A percentile compares a stretch with the other conserved stretches of the same genome.
Conservation (phyloP, 2,797 vertebrate genomes). For the Pangasius krempfi region DNA sequence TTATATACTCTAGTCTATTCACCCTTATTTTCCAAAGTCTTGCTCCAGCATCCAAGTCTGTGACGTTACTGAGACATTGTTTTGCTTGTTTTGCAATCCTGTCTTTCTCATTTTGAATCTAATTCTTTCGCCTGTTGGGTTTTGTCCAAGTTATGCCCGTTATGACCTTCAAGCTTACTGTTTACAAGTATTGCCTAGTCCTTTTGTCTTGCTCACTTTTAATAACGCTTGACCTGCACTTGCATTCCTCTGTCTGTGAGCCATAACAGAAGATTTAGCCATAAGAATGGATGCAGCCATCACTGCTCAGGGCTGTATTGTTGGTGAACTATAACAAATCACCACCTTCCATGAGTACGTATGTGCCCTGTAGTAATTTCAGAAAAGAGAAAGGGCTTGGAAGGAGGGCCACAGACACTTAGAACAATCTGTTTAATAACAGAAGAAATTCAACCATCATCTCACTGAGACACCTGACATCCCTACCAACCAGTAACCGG, state of each 20-base stretch:
- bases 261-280: neutral
- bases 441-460: no score
- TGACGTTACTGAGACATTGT: neutral
- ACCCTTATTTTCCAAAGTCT: neutral
- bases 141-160: conserved; percentile 10
- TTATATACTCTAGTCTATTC: neutral
- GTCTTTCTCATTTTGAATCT: conserved; percentile 15
- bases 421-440: neutral
- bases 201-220: neutral
- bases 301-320: neutral
- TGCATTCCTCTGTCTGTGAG: neutral
- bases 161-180: neutral
- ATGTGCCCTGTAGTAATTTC: no score
- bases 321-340: neutral
- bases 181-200: neutral
- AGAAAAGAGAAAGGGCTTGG: neutral
- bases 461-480: neutral
- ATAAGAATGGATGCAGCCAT: neutral
- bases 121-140: neutral
- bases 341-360: neutral
- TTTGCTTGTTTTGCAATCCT: conserved; percentile 8
- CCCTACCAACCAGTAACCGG: neutral
- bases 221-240: neutral
- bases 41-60: neutral
- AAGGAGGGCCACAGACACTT: neutral